These are phyloP conservation scores for Ictalurus punctatus DNA, from an alignment of 2,113 vertebrate genomes.

Conservation along the genomic window DNA sequence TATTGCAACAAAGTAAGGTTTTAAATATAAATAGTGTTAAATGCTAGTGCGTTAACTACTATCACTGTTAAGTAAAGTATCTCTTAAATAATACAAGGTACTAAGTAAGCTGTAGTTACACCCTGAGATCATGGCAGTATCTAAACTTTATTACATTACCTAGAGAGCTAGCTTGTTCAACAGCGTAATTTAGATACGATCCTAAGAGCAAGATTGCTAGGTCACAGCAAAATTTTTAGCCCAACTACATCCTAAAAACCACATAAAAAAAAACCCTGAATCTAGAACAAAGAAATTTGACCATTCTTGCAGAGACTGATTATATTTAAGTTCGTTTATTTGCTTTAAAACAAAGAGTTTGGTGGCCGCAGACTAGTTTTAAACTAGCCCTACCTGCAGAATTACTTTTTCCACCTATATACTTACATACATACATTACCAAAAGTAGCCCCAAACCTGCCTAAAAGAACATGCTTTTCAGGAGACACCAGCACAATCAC, in stretches of 20 bases:
- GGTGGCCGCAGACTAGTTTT: not conserved
- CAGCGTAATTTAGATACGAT: no score
- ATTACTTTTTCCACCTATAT: not conserved
- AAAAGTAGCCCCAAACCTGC: not conserved
- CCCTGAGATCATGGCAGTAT: not conserved
- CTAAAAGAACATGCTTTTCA: not conserved
- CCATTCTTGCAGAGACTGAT: not conserved
- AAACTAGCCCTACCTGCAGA: not conserved
- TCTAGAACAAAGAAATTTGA: not conserved
- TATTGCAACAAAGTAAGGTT: no score
- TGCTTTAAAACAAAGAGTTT: not conserved
- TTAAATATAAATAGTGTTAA: not conserved
- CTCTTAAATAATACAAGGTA: not conserved
- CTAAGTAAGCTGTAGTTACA: not conserved
- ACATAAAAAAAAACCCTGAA: not conserved
- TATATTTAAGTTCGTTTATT: not conserved
- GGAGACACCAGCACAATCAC: not conserved
- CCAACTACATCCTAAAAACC: not conserved
- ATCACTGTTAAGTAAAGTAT: not conserved
- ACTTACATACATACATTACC: not conserved
- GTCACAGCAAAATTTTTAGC: not conserved
- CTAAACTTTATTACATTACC: not conserved
- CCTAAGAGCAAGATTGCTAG: not conserved
- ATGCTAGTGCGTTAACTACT: not conserved
- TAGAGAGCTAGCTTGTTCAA: not conserved